phyloP scores from a whole-genome alignment of 2,113 vertebrate species.

The Noturus placidus region DNA sequence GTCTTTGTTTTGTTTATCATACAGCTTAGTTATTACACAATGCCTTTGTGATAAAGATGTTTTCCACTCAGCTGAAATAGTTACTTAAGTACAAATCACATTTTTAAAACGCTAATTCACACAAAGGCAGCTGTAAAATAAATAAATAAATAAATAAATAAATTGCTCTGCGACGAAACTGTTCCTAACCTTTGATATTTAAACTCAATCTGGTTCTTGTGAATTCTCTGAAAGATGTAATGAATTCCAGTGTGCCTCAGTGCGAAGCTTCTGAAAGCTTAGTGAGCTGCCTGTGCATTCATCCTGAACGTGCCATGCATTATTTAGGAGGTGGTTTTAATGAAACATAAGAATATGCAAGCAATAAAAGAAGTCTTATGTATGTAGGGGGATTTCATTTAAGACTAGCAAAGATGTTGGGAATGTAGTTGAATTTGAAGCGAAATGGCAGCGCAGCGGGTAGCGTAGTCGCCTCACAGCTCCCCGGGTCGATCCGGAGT shows the following conservation, averaged over 20 bases:
- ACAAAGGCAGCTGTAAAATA: background rate
- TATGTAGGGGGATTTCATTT: background rate
- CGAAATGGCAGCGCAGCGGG: background rate
- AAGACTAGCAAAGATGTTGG: background rate
- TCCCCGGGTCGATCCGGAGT: background rate
- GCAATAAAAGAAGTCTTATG: background rate
- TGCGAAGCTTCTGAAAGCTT: background rate
- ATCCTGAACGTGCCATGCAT: conserved; percentile 27
- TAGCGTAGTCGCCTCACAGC: background rate
- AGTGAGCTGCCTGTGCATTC: background rate
- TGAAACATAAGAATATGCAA: background rate
- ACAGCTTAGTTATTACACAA: background rate
- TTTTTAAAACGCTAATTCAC: background rate
- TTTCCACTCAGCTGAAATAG: background rate
- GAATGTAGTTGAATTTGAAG: background rate
- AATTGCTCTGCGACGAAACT: background rate
- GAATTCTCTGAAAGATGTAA: background rate
- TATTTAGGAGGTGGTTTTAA: conserved; percentile 31
- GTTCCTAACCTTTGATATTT: background rate
- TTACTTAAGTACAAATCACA: background rate
- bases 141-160: too few species aligned
- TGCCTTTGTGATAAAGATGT: background rate
- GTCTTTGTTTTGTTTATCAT: background rate
- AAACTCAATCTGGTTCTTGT: background rate
- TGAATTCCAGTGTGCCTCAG: background rate